Conservation (phyloP, 1,140 invertebrate genomes). For the Bombus pyrosoma region DNA sequence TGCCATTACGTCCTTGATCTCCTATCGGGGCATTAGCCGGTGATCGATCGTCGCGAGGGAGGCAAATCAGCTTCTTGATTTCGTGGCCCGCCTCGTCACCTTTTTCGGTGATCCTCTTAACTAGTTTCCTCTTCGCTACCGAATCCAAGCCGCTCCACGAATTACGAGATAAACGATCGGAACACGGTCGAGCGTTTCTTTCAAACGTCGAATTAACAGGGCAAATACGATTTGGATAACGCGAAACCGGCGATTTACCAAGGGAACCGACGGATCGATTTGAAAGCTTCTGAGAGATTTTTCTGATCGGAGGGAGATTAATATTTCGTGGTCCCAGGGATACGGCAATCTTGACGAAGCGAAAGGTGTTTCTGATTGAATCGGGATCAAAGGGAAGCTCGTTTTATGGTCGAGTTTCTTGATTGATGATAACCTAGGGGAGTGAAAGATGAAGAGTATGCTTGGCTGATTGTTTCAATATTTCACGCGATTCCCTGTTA, state of each 20-base stretch:
- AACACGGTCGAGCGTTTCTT: background rate
- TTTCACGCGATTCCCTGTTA: background rate
- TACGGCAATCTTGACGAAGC: background rate
- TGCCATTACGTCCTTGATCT: slow-evolving; percentile 64
- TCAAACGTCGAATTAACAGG: slow-evolving; percentile 17
- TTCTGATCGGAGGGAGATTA: background rate
- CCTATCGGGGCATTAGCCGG: slow-evolving; percentile 48
- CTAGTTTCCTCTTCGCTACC: slow-evolving; percentile 9
- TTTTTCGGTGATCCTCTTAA: background rate
- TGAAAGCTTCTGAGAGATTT: background rate
- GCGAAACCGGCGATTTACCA: background rate
- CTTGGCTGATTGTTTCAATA: slow-evolving; percentile 1
- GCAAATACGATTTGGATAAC: slow-evolving; percentile 36
- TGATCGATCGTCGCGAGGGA: slow-evolving; percentile 59
- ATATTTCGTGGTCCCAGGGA: background rate
- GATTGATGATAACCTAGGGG: slow-evolving; percentile 5
- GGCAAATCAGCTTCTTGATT: slow-evolving; percentile 51
- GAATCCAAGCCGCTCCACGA: background rate
- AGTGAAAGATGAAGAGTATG: background rate
- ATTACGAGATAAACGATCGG: slow-evolving; percentile 46
- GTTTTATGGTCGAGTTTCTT: background rate
- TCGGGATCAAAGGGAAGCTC: background rate
- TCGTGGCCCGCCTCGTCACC: slow-evolving; percentile 15
- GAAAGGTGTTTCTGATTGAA: background rate
- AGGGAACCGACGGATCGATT: background rate